Base-by-base conservation (phyloP, 2,797 vertebrate genomes). In the Sebastes miniatus region DNA sequence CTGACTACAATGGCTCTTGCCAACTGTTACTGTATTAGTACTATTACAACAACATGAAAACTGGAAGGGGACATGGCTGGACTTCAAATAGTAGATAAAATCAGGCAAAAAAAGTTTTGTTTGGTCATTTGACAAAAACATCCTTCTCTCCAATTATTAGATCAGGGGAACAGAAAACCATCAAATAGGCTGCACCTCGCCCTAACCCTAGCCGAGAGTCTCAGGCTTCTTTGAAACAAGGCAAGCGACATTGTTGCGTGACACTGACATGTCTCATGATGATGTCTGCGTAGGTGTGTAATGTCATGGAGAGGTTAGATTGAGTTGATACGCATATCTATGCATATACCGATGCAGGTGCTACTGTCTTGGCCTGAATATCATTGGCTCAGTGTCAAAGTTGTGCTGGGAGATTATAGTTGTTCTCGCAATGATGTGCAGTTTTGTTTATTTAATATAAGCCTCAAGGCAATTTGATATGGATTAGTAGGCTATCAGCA, bases 231-330 rank as follows among this genome's bases (percentile, higher is more conserved):
- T 64, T 27, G 18, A 25, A 31, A 84, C 69, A 34, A 29, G 67
- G 7, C 68, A 59, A 20, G 82, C 36, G 29, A 82, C 85, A 91
- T 91, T 86, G 66, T 66, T 91, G 25, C 75, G 76, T 87, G 87
- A 82, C 84, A 87, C 9, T 58, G 47, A 69, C 58, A 5, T 69
- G 50, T 47, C 43, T 74, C n/a, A 22, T 68, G 12, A 31, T 54
- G 34, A 68, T 1, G 10, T 36, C 36, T 1, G 43, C 1, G 56
- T 86, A 85, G 88, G 87, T 61, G 81, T 87, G 72, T 73, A 5
- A 39, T 64, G 88, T 91, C 84, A 90, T 14, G 1, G 3, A 56
- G 27, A 79, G 81, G 74, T 86, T 64, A 77, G 25, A 13, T 1
- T 54, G 27, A 67, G 32, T 16, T 59, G 59, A 79, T 66, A 24